Evolutionary conservation across 35 echinoderm and acorn worm genomes (phyloP), one percentile per base, ranked within the genome.

Genomic region (Stichopus chloronotus): DNA sequence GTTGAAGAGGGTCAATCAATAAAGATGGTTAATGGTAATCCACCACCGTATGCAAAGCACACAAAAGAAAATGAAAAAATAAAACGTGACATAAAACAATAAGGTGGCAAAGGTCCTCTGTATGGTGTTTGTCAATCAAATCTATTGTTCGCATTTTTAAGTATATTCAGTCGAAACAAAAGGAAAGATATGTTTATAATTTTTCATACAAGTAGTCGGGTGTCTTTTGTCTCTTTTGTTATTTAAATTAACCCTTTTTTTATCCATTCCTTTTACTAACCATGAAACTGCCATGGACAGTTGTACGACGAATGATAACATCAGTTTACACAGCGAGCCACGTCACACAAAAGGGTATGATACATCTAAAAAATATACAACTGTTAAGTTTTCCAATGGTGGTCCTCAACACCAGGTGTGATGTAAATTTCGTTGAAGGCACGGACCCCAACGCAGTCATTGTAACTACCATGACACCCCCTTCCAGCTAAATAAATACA

Each of bases 161-260:
- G 82, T 85, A 85, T 85, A 85, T 85, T 59, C 82, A 85, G 17
- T 85, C 82, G 58, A 85, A 85, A 85, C 82, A 85, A 85, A 85
- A 60, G n/a, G 57, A 85, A 58, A 85, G 55, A 85, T 85, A 85
- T 85, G 58, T 85, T 85, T 85, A 85, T 85, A 58, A 56, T 85
- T 85, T 83, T 85, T 85, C 57, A 74, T 74, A 74, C 69, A 74
- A 74, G 69, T 7, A 74, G 19, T 20, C 11, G 11, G 61, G 69
- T 16, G 69, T n/a, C 69, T n/a, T 14, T 19, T 16, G 69, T 43
- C 30, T 43, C 30, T 43, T 43, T 43, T 43, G 30, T 43, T 43
- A 43, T 43, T 43, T 43, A 43, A 43, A 43, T 43, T 43, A 43
- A 43, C 30, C 30, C 30, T 43, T 43, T 43, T 43, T 43, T 43